These are phyloP conservation scores for Clepsis dumicolana DNA, from an alignment of 2,888 invertebrate species.

Conservation along the genomic window DNA sequence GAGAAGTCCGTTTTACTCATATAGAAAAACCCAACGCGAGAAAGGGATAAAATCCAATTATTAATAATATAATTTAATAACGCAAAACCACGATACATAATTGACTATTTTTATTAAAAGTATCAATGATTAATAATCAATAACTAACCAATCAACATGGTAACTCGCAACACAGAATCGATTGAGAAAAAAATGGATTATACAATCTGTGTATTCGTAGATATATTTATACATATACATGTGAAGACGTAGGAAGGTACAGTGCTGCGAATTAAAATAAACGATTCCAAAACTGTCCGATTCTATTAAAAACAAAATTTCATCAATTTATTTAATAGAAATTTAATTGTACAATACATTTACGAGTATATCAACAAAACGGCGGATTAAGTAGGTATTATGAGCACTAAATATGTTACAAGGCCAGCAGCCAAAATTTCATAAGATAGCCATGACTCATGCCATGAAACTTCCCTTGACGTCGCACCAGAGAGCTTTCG, in stretches of 20 bases:
- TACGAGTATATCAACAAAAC: neutral
- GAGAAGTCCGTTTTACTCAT: constrained; percentile 14
- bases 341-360: neutral
- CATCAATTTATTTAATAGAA: neutral
- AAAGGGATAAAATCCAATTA: constrained; percentile 12
- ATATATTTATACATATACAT: constrained; percentile 33
- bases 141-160: constrained; percentile 35
- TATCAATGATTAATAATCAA: constrained; percentile 21
- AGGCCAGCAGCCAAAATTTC: too few relatives aligned
- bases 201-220: constrained; percentile 23
- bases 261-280: neutral
- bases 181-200: constrained; percentile 5
- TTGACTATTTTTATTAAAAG: constrained; percentile 31
- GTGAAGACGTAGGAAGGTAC: constrained; percentile 5
- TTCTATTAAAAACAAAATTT: neutral
- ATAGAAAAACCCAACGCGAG: constrained; percentile 8
- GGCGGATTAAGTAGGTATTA: too few relatives aligned
- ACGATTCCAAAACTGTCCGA: neutral
- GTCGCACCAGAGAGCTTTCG: neutral
- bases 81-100: constrained; percentile 25
- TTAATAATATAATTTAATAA: constrained; percentile 19
- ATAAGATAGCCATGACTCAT: neutral
- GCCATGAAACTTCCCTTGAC: neutral
- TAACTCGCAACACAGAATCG: constrained; percentile 33
- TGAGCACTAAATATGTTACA: too few relatives aligned